Base-by-base conservation (phyloP, 2,113 vertebrate species). In the Phrynocephalus versicolor region DNA sequence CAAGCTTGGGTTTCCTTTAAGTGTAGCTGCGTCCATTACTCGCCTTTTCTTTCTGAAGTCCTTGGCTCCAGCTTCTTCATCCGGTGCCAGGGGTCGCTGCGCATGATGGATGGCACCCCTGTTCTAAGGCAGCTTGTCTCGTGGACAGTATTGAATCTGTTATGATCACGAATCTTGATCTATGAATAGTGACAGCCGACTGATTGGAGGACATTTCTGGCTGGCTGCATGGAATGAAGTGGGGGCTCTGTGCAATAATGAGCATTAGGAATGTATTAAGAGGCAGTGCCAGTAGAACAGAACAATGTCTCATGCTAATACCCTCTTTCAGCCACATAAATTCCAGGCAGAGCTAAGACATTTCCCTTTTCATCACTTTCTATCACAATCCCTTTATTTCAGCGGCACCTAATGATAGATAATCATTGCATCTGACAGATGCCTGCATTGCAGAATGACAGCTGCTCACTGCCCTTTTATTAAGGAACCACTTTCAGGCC, bases 191-290 rank as follows among this genome's bases (percentile, higher is more conserved):
- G 69, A 87, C 69, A 83, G 58, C 86, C 79, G 69, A 75, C 62
- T 80, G 86, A 79, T 87, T 79, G 76, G 86, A 78, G 41, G 75
- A 84, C 77, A 67, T 79, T 80, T 88, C 76, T 88, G 74, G 75
- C 69, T 79, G 60, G 45, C 70, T 75, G n/a, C 23, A 2, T 67
- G 33, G 60, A 64, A 75, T 65, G 71, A 85, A 73, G 35, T 62
- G 45, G 39, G 60, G 37, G 69, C 45, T 72, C n/a, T 84, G 58
- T 18, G 25, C 33, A 80, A 65, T 57, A 88, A 84, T 74, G 78
- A 74, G 77, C 27, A 74, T 80, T 84, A 74, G 77, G 60, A 65
- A 80, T 74, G 45, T 69, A 80, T 88, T 80, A 88, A 88, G 77
- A 69, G 70, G 70, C 75, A 88, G 84, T 35, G 69, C 79, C 75